These are phyloP conservation scores for Nanorana parkeri DNA, from an alignment of 2,113 vertebrate genomes.

Conservation along the genomic window DNA sequence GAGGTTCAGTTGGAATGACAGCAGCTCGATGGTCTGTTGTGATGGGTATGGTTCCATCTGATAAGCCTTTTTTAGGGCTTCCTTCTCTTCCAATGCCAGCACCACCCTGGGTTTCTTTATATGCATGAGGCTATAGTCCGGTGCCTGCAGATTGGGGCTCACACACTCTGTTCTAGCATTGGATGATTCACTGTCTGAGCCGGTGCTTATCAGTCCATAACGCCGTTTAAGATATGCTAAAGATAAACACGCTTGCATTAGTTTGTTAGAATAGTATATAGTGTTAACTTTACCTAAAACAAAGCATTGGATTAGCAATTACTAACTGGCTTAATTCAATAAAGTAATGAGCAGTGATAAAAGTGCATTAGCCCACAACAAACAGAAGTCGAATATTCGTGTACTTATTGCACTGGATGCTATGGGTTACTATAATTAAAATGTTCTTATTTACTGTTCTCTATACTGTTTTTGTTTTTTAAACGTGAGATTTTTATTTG, in stretches of 20 bases:
- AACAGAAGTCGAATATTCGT: too few species aligned
- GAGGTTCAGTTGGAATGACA: constrained; percentile 93
- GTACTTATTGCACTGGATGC: too few species aligned
- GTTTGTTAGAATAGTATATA: too few species aligned
- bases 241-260: not conserved
- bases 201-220: constrained; percentile 88
- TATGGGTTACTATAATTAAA: too few species aligned
- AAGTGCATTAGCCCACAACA: too few species aligned
- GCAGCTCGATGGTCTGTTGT: constrained; percentile 94
- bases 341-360: too few species aligned
- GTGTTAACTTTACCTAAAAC: too few species aligned
- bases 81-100: constrained; percentile 92
- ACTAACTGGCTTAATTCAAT: too few species aligned
- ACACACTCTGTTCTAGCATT: constrained; percentile 84
- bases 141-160: constrained; percentile 82
- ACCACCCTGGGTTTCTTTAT: constrained; percentile 94
- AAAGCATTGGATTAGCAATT: too few species aligned
- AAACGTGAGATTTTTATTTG: too few species aligned
- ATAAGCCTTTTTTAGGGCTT: constrained; percentile 91
- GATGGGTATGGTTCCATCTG: constrained; percentile 96
- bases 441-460: too few species aligned
- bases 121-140: constrained; percentile 89
- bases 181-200: constrained; percentile 93
- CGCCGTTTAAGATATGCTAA: constrained; percentile 94
- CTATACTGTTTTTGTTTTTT: too few species aligned